Conservation (phyloP, 1,140 invertebrate genomes). For the Antheraea pernyi region DNA sequence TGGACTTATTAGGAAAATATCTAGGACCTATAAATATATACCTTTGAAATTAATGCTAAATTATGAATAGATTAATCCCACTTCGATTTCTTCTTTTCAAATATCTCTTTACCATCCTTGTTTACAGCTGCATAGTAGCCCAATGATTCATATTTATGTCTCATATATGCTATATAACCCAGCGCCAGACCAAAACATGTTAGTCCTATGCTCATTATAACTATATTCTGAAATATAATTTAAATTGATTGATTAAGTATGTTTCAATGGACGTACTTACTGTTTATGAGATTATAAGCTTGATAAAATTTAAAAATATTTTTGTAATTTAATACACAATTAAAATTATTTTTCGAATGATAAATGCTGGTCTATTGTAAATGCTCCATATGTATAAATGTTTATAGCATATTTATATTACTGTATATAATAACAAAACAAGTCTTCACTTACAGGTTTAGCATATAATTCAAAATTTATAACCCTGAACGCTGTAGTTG, state of each 20-base stretch:
- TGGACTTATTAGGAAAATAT: background rate
- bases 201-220: constrained; percentile 88
- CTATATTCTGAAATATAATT: constrained; percentile 85
- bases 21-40: background rate
- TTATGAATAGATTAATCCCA: constrained; percentile 80
- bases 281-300: no score
- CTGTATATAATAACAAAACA: background rate
- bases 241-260: background rate
- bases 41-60: background rate
- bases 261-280: background rate
- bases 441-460: constrained; percentile 84
- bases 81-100: constrained; percentile 88
- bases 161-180: constrained; percentile 90
- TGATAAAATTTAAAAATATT: no score
- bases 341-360: no score
- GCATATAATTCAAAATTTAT: constrained; percentile 92
- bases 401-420: no score
- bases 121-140: constrained; percentile 89
- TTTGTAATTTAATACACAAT: no score
- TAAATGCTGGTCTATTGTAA: no score
- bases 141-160: constrained; percentile 85
- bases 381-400: no score
- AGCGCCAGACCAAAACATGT: constrained; percentile 85
- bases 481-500: constrained; percentile 84
- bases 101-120: constrained; percentile 85